A percentile compares a stretch with the other conserved stretches of the same genome.
Evolutionary conservation across 2,888 invertebrate species (phyloP).

Genomic region (Linnaemya tessellans): DNA sequence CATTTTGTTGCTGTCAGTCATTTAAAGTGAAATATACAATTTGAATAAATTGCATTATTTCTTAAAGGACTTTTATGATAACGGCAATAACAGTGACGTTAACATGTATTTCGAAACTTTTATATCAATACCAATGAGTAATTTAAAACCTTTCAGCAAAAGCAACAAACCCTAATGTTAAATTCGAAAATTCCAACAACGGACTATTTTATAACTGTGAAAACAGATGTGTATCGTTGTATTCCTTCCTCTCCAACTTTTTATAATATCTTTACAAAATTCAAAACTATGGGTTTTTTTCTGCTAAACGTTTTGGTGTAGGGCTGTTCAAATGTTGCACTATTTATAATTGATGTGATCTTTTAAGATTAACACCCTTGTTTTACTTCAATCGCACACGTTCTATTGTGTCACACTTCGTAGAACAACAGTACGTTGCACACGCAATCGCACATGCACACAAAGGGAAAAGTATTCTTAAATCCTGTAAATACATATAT

Average conservation of each 20-base stretch:
- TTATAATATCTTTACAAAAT: conserved; percentile 32
- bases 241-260: background rate
- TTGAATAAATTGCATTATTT: too few species aligned
- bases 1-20: too few species aligned
- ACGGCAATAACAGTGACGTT: conserved; percentile 7
- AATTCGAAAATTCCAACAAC: background rate
- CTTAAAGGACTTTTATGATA: background rate
- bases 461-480: background rate
- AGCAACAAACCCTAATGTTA: background rate
- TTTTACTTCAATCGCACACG: conserved; percentile 48
- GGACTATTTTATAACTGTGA: background rate
- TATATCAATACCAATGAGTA: conserved; percentile 5
- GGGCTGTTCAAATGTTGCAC: conserved; percentile 58
- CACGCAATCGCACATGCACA: background rate
- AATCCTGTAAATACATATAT: background rate
- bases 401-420: conserved; percentile 29
- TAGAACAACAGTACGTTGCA: conserved; percentile 25
- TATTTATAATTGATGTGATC: conserved; percentile 67
- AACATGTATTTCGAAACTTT: background rate
- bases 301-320: background rate
- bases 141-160: conserved; percentile 19
- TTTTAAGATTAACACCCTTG: conserved; percentile 71
- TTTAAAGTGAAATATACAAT: too few species aligned
- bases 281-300: conserved; percentile 34
- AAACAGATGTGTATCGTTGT: conserved; percentile 6